Conservation (phyloP, 2,113 vertebrate genomes). For the Ranitomeya variabilis region DNA sequence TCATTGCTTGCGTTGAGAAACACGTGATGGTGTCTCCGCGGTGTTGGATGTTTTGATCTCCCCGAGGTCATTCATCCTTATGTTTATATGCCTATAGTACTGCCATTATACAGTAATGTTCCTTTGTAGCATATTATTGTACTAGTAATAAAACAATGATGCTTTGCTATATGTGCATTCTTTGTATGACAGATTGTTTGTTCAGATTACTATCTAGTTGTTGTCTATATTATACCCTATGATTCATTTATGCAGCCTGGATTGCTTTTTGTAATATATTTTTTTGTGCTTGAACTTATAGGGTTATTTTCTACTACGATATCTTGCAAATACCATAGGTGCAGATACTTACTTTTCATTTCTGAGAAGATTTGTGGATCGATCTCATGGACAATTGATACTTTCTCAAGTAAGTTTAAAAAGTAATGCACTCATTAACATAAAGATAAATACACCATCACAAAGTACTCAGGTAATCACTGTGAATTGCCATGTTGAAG, state of each 20-base stretch:
- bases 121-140: too few relatives aligned
- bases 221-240: background rate
- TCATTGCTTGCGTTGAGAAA: too few relatives aligned
- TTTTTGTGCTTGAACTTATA: conserved; percentile 64
- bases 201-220: background rate
- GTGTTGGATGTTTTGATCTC: too few relatives aligned
- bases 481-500: background rate
- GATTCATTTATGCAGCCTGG: background rate
- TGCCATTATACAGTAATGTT: too few relatives aligned
- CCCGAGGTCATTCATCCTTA: too few relatives aligned
- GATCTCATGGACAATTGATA: conserved; percentile 88
- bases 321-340: conserved; percentile 79
- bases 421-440: background rate
- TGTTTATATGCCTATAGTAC: too few relatives aligned
- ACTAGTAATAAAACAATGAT: too few relatives aligned
- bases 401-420: conserved; percentile 85
- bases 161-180: too few relatives aligned
- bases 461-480: background rate
- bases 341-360: conserved; percentile 80
- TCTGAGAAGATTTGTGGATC: conserved; percentile 83
- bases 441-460: background rate
- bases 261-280: background rate
- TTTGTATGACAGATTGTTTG: too few relatives aligned
- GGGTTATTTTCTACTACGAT: conserved; percentile 93
- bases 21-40: too few relatives aligned